Percentiles rank a stretch among this genome's conserved stretches.
Conservation (phyloP, 2,797 vertebrate species). For the Tamandua tetradactyla region DNA sequence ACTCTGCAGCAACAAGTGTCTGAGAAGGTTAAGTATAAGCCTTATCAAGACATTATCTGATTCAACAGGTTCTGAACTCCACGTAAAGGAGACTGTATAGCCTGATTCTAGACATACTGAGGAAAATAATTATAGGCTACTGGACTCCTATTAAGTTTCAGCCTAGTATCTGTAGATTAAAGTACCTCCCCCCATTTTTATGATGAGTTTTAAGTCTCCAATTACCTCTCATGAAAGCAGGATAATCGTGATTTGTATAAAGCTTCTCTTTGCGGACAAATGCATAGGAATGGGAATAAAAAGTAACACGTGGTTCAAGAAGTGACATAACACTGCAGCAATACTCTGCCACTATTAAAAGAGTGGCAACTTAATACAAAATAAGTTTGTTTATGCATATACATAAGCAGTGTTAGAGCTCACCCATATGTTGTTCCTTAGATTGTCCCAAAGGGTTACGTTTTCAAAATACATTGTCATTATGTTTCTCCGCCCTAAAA, state of each 20-base stretch:
- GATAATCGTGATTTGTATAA: not conserved
- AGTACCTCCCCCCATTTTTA: not conserved
- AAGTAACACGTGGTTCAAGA: not conserved
- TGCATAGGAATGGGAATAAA: not conserved
- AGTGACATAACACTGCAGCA: not conserved
- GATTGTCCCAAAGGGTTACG: not conserved
- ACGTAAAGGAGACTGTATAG: not conserved
- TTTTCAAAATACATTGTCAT: not conserved
- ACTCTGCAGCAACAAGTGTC: not conserved
- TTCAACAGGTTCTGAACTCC: not conserved
- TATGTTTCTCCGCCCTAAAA: not conserved
- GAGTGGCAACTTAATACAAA: not conserved
- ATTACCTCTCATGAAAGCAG: not conserved
- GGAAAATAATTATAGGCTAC: not conserved
- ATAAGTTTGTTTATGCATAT: not conserved
- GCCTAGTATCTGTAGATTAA: not conserved
- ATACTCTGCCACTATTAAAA: not conserved
- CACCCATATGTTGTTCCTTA: not conserved
- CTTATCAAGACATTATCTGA: not conserved
- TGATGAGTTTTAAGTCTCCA: not conserved
- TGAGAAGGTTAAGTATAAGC: not conserved
- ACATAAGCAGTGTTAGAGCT: not conserved
- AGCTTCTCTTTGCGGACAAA: not conserved
- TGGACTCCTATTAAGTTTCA: not conserved
- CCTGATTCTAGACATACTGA: not conserved